Percentiles rank a stretch among this genome's conserved stretches.
These are phyloP conservation scores for Pteropus rufus DNA, from an alignment of 2,797 vertebrate genomes.

Conservation along the genomic window DNA sequence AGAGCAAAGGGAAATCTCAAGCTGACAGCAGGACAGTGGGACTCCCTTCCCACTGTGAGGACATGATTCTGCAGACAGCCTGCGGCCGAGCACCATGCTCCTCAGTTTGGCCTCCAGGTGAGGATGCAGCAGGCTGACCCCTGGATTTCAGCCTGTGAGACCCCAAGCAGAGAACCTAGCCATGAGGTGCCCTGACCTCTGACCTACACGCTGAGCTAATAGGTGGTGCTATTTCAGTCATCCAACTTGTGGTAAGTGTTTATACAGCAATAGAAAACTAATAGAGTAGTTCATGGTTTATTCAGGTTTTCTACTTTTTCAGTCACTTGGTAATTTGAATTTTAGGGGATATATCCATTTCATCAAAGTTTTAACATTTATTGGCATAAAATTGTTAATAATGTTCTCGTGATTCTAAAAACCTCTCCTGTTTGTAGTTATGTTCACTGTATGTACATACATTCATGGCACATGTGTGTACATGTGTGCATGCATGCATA, in stretches of 20 bases:
- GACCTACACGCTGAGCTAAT: not conserved
- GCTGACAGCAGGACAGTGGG: too few relatives aligned
- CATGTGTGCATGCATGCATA: accelerated
- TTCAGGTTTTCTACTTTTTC: not conserved
- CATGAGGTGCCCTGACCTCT: not conserved
- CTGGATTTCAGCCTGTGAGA: not conserved
- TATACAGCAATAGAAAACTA: not conserved
- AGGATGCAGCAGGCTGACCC: not conserved
- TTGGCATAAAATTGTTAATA: not conserved
- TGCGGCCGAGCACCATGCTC: too few relatives aligned
- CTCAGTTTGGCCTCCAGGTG: not conserved
- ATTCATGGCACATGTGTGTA: too few relatives aligned
- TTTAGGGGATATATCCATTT: not conserved
- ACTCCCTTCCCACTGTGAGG: not conserved
- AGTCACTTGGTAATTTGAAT: not conserved
- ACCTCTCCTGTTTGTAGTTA: not conserved
- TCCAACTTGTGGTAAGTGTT: not conserved
- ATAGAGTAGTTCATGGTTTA: not conserved
- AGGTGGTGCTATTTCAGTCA: not conserved
- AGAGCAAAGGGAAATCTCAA: not conserved
- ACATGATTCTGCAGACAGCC: not conserved
- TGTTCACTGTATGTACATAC: too few relatives aligned
- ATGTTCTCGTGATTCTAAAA: not conserved
- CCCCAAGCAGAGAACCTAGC: not conserved
- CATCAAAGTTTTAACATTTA: not conserved